These are phyloP conservation scores for Tetragonula carbonaria DNA, from an alignment of 2,888 invertebrate species.

Conservation along the genomic window DNA sequence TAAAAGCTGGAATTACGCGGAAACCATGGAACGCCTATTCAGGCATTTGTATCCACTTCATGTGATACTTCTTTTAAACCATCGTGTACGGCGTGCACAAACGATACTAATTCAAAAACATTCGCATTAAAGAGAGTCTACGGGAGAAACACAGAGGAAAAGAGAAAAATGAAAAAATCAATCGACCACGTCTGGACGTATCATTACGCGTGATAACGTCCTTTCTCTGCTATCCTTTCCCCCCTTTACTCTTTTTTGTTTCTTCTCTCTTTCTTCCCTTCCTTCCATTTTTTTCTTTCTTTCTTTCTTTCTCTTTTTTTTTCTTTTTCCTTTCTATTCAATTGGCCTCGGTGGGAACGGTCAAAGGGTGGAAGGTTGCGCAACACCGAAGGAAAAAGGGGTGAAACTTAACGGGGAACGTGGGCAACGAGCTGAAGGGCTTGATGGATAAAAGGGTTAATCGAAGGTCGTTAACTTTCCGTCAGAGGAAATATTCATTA, in stretches of 20 bases:
- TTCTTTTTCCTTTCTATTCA: slow-evolving; percentile 1
- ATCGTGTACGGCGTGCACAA: not conserved
- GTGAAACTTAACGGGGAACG: slow-evolving; percentile 14
- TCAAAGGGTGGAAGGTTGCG: not conserved
- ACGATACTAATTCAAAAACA: slow-evolving; percentile 5
- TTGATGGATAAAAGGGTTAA: slow-evolving; percentile 43
- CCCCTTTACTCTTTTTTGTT: no score
- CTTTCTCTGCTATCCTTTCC: not conserved
- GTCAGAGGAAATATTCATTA: slow-evolving; percentile 42
- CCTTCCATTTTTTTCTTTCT: not conserved
- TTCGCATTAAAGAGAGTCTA: slow-evolving; percentile 16
- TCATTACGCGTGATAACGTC: slow-evolving; percentile 29
- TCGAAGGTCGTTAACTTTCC: slow-evolving; percentile 51
- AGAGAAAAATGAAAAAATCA: slow-evolving; percentile 16
- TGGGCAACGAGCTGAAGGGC: slow-evolving; percentile 12
- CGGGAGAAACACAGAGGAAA: not conserved
- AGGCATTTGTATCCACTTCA: not conserved
- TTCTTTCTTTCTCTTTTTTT: not conserved
- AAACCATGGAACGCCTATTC: not conserved
- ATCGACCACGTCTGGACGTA: slow-evolving; percentile 39
- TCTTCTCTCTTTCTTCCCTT: not conserved
- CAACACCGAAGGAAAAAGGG: not conserved
- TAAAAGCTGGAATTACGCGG: not conserved
- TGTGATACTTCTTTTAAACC: not conserved
- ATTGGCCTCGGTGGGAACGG: not conserved